Percentiles rank a stretch among this genome's conserved stretches.
Evolutionary conservation across 2,113 vertebrate species (phyloP).

Genomic region (Grus americana): DNA sequence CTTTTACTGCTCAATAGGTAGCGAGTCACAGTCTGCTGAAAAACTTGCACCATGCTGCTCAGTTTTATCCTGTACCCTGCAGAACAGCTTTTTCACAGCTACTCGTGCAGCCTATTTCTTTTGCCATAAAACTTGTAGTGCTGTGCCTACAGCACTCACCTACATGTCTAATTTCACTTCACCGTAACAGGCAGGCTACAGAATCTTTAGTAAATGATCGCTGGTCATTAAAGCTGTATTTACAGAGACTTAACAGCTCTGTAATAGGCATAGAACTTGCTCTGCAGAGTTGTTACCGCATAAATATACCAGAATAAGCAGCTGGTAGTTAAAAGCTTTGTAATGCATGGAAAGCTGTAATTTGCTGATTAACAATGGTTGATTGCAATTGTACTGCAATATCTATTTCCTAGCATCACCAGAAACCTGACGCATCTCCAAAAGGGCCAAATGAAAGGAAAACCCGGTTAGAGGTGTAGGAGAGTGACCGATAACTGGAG

Average conservation of each 20-base stretch:
- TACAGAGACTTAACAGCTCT: conserved; percentile 28
- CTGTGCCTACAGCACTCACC: conserved; percentile 11
- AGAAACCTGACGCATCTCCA: neutral
- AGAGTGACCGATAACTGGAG: neutral
- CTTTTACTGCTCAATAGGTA: neutral
- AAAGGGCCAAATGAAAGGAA: neutral
- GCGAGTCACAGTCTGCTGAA: neutral
- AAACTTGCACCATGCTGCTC: neutral
- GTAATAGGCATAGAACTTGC: neutral
- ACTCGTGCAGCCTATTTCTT: neutral
- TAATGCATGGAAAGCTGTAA: conserved; percentile 40
- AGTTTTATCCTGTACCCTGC: neutral
- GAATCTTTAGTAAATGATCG: conserved; percentile 2
- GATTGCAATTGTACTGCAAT: neutral
- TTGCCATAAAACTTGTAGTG: neutral
- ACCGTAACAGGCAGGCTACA: neutral
- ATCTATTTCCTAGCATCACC: neutral
- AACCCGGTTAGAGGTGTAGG: neutral
- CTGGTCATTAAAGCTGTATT: conserved; percentile 19
- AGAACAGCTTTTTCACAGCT: neutral
- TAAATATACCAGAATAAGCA: conserved; percentile 39
- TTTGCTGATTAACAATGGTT: conserved; percentile 58
- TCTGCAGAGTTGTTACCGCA: neutral
- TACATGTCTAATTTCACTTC: neutral
- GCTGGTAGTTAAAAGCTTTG: conserved; percentile 58